Evolutionary conservation across 2,113 vertebrate genomes (phyloP).

Genomic region (Muntiacus reevesi): DNA sequence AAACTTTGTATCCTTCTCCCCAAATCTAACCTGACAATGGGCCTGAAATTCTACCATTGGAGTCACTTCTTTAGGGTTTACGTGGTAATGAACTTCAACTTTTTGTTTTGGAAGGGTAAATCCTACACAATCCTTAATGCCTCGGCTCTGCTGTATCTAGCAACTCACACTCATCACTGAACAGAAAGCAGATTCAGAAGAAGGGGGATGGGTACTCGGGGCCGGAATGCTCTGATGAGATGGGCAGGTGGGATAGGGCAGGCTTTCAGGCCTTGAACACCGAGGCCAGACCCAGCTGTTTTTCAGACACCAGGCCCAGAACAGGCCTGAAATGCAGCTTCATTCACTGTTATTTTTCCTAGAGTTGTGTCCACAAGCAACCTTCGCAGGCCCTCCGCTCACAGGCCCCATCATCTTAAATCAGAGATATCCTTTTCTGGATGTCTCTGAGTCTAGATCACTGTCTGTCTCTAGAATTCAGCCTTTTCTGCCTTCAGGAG

Average conservation of each 20-base stretch:
- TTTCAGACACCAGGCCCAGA: background rate
- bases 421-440: background rate
- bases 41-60: background rate
- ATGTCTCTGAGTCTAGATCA: background rate
- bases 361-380: background rate
- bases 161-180: background rate
- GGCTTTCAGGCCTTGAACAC: background rate
- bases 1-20: background rate
- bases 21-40: background rate
- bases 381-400: background rate
- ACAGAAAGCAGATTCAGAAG: background rate
- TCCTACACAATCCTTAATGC: background rate
- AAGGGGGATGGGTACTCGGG: background rate
- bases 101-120: background rate
- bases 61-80: too few species aligned
- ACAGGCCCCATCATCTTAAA: background rate
- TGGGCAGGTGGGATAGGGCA: rapidly evolving
- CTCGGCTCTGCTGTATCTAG: background rate
- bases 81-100: background rate
- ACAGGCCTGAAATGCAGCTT: background rate
- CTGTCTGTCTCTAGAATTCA: background rate
- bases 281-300: background rate
- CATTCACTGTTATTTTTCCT: background rate
- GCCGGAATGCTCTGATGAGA: background rate
- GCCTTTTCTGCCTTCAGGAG: background rate